These are phyloP conservation scores for Synergus umbraculus DNA, from an alignment of 2,888 invertebrate species.

Conservation along the genomic window DNA sequence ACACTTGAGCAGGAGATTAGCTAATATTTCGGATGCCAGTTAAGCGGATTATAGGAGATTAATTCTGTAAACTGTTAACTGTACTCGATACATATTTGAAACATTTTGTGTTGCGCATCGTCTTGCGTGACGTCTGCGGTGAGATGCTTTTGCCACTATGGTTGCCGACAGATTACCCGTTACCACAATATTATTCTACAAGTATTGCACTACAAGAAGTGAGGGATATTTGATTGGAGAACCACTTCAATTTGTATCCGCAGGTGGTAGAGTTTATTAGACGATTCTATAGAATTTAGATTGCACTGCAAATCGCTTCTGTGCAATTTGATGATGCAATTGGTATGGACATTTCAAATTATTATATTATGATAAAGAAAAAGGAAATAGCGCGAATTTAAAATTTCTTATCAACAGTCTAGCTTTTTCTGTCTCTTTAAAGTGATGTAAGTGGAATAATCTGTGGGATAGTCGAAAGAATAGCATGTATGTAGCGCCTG, in stretches of 20 bases:
- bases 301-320: slow-evolving; percentile 1
- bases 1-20: not conserved
- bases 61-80: slow-evolving; percentile 58
- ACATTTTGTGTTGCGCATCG: slow-evolving; percentile 42
- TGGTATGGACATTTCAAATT: not conserved
- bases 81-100: slow-evolving; percentile 59
- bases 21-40: not conserved
- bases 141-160: slow-evolving; percentile 29
- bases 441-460: not conserved
- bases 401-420: not conserved
- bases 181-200: slow-evolving; percentile 40
- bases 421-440: not conserved
- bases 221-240: slow-evolving; percentile 28
- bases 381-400: not conserved
- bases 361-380: not conserved
- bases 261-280: slow-evolving; percentile 17
- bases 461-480: not conserved
- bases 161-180: slow-evolving; percentile 41
- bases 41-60: slow-evolving; percentile 45
- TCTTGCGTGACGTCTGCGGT: slow-evolving; percentile 48
- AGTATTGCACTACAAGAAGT: slow-evolving; percentile 10
- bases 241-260: slow-evolving; percentile 26
- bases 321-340: not conserved
- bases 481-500: not conserved
- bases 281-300: not conserved